Evolutionary conservation across 2,797 vertebrate genomes (phyloP), one percentile per base, ranked within the genome.

Genomic region (Knipowitschia caucasica): DNA sequence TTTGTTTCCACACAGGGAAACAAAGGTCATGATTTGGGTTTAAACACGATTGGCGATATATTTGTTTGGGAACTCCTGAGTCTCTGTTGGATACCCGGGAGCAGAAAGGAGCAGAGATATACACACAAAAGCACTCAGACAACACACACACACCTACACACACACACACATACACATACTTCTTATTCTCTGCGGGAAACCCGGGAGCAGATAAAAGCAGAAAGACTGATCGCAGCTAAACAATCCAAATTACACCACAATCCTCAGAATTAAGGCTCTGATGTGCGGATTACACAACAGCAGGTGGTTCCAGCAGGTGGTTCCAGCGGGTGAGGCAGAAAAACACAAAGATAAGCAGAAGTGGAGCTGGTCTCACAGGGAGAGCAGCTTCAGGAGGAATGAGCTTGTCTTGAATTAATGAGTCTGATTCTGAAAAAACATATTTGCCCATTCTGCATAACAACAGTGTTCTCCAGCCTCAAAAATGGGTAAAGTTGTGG

Each of bases 271-370:
- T 73, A 67, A 47, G 38, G 7, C 34, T 38, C 34, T 69, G 39
- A 67, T 78, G 67, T 56, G 34, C 53, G 62, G 59, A 51, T 39
- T 68, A 64, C 50, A 52, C 53, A 59, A 7, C 34, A 33, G 50
- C 73, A 73, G 67, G 67, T 74, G 73, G 58, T 75, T 77, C 39
- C 49, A 52, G n/a, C n/a, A n/a, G n/a, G n/a, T n/a, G n/a, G n/a
- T n/a, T n/a, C n/a, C n/a, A 56, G 9, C 52, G 55, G 21, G 25
- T 5, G 23, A 29, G 25, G 40, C 10, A 49, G 55, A 40, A 33
- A 15, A 50, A 43, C 9, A n/a, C 42, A 36, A 15, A 58, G 36
- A 51, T 57, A 58, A 42, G 47, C 26, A 17, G 55, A 59, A 24
- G 56, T 53, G 11, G 43, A 38, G 21, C 50, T 29, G 31, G n/a